phyloP scores from a whole-genome alignment of 2,113 vertebrate species.

The Aramus guarauna region DNA sequence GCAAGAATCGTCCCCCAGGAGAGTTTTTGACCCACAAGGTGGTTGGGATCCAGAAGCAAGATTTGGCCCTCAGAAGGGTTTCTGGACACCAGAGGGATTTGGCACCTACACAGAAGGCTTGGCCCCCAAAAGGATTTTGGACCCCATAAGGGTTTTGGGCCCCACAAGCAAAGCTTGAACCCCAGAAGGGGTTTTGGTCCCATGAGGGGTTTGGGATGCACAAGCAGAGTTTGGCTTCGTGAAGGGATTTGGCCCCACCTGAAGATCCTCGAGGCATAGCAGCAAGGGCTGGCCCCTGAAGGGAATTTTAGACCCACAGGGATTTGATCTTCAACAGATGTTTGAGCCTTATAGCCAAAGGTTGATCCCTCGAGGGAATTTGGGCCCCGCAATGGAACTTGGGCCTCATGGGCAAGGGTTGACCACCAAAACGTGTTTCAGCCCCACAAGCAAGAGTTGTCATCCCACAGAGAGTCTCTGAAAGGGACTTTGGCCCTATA shows the following conservation, averaged over 20 bases:
- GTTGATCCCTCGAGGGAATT: neutral
- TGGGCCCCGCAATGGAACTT: neutral
- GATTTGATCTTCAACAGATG: neutral
- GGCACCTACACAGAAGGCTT: neutral
- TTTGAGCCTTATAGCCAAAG: neutral
- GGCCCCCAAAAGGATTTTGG: neutral
- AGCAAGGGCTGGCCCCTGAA: neutral
- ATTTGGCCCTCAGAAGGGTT: rapidly evolving
- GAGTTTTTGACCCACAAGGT: neutral
- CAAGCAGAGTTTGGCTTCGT: neutral
- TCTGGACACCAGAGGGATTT: neutral
- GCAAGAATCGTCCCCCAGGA: neutral
- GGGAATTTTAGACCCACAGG: neutral
- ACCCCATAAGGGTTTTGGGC: neutral
- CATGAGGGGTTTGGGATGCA: neutral
- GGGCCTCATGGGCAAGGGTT: neutral
- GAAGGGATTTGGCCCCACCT: neutral
- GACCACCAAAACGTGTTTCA: neutral
- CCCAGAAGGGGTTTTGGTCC: neutral
- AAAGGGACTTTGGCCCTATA: neutral
- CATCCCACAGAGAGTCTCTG: neutral
- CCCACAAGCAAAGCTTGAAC: neutral
- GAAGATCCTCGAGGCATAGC: neutral
- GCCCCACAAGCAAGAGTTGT: neutral
- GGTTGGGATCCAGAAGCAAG: neutral